Evolutionary conservation across 2,113 vertebrate species (phyloP).

Genomic region (Rhodinocichla rosea): DNA sequence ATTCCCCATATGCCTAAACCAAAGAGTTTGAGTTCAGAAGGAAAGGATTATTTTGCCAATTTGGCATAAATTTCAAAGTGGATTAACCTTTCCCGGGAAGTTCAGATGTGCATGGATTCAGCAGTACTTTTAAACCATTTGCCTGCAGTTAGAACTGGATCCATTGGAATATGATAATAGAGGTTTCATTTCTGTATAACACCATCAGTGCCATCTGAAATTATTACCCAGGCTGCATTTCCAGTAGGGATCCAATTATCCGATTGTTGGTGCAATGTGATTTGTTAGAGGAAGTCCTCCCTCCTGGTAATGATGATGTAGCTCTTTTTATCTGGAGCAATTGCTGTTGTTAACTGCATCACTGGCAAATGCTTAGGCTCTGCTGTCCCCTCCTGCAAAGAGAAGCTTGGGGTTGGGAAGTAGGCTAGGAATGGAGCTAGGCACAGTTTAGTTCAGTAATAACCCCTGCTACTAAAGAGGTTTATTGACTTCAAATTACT

Average conservation of each 20-base stretch:
- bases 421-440: not conserved
- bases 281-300: conserved; percentile 4
- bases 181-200: not conserved
- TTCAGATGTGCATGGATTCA: not conserved
- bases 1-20: not conserved
- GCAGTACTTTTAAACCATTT: not conserved
- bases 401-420: not conserved
- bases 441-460: not conserved
- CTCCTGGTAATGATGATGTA: conserved; percentile 15
- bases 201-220: not conserved
- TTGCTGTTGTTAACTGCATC: not conserved
- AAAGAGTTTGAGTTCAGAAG: not conserved
- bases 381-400: not conserved
- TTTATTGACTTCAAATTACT: conserved; percentile 21
- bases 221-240: conserved; percentile 20
- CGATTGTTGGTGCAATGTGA: not conserved
- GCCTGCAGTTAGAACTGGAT: not conserved
- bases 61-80: not conserved
- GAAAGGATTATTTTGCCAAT: not conserved
- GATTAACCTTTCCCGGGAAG: not conserved
- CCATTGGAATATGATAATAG: not conserved
- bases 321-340: conserved; percentile 37
- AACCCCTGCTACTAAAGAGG: not conserved
- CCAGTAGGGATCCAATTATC: conserved; percentile 39
- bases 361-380: not conserved